Percentiles rank a stretch among this genome's conserved stretches.
These are phyloP conservation scores for Fopius arisanus DNA, from an alignment of 1,140 invertebrate species.

Conservation along the genomic window DNA sequence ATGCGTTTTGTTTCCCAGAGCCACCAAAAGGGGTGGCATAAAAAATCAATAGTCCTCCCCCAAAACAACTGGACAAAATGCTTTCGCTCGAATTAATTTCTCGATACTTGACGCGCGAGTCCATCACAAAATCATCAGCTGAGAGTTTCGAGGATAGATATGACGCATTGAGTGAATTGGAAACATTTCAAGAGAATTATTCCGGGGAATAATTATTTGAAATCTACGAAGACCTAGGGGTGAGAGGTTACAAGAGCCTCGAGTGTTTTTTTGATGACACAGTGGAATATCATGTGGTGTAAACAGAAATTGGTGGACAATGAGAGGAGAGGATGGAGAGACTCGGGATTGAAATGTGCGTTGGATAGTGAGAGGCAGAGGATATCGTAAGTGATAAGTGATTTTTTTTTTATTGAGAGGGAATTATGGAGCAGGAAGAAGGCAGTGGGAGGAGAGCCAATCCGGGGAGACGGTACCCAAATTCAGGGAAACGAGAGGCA, in stretches of 20 bases:
- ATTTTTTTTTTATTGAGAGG: neutral
- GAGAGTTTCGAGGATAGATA: too few relatives aligned
- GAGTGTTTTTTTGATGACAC: conserved; percentile 15
- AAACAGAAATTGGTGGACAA: neutral
- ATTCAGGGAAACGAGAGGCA: conserved; percentile 55
- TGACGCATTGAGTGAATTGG: too few relatives aligned
- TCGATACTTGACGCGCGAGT: too few relatives aligned
- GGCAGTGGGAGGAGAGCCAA: conserved; percentile 52
- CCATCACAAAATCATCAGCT: too few relatives aligned
- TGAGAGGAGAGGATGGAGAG: too few relatives aligned
- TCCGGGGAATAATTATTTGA: too few relatives aligned
- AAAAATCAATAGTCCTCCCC: conserved; percentile 21
- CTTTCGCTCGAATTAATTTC: neutral
- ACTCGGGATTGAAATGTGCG: too few relatives aligned
- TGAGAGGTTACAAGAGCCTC: neutral
- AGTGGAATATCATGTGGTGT: conserved; percentile 26
- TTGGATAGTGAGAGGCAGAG: too few relatives aligned
- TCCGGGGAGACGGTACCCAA: conserved; percentile 52
- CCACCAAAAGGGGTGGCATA: neutral
- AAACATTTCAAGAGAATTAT: too few relatives aligned
- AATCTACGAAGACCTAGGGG: neutral
- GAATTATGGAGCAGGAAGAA: conserved; percentile 56
- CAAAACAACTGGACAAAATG: conserved; percentile 4
- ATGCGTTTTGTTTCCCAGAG: neutral
- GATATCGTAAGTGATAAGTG: too few relatives aligned